Evolutionary conservation across 2,888 invertebrate species (phyloP).

Genomic region (Acanthococcus lagerstroemiae): DNA sequence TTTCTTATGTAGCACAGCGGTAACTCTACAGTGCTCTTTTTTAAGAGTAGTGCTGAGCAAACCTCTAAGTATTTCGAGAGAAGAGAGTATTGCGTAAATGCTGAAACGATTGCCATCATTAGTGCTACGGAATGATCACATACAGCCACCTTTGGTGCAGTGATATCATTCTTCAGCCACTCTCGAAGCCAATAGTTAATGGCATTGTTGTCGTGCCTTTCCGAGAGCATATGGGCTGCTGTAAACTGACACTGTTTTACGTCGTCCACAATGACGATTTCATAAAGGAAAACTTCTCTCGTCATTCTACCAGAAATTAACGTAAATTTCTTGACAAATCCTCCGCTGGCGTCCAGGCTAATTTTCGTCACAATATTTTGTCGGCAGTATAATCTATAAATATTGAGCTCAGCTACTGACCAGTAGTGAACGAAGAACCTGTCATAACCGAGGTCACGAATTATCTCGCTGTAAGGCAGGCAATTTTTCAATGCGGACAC

Average conservation of each 20-base stretch:
- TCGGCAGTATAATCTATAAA: conserved; percentile 23
- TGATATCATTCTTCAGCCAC: conserved; percentile 23
- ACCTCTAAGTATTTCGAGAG: conserved; percentile 10
- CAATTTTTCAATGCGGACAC: conserved; percentile 22
- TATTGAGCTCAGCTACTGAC: conserved; percentile 22
- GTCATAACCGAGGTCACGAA: conserved; percentile 26
- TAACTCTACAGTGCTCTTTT: too few species aligned
- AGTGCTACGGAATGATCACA: conserved; percentile 24
- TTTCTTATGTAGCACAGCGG: neutral
- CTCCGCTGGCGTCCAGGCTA: conserved; percentile 31
- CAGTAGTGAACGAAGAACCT: conserved; percentile 32
- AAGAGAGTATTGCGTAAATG: conserved; percentile 20
- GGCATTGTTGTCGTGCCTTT: conserved; percentile 29
- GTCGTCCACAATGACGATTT: conserved; percentile 21
- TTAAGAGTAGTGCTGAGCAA: conserved; percentile 24
- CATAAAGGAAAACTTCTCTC: conserved; percentile 19
- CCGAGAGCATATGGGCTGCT: conserved; percentile 32
- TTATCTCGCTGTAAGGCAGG: conserved; percentile 13
- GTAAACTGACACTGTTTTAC: conserved; percentile 24
- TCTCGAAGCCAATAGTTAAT: conserved; percentile 31
- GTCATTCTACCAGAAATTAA: conserved; percentile 13
- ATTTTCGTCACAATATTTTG: conserved; percentile 4
- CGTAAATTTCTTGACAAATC: conserved; percentile 15
- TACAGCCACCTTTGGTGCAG: conserved; percentile 24
- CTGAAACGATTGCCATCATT: conserved; percentile 15